Evolutionary conservation across 2,888 invertebrate species (phyloP).

Genomic region (Leptinotarsa haldemani): DNA sequence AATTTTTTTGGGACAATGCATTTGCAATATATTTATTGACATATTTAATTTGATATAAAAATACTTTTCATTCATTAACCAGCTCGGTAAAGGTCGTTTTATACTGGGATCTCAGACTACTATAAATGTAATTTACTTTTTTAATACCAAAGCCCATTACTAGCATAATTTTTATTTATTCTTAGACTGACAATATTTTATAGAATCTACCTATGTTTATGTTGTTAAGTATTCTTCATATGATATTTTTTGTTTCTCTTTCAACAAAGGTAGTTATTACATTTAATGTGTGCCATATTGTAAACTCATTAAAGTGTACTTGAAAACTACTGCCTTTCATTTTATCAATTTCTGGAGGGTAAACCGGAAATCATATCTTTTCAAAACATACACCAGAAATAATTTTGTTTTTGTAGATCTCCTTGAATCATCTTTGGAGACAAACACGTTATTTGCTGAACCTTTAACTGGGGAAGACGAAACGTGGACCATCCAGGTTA

Average conservation of each 20-base stretch:
- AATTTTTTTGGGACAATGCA: no score
- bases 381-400: background rate
- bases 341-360: background rate
- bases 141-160: no score
- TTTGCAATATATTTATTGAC: no score
- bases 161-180: no score
- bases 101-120: no score
- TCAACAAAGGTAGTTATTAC: background rate
- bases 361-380: background rate
- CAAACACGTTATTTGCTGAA: slow-evolving; percentile 28
- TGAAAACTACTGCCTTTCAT: background rate
- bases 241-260: background rate
- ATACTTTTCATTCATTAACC: no score
- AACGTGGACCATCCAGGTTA: slow-evolving; percentile 59
- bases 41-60: no score
- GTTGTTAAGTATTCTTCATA: background rate
- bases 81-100: no score
- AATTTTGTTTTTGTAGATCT: slow-evolving; percentile 7
- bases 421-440: slow-evolving; percentile 23
- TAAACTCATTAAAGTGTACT: slow-evolving; percentile 6
- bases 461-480: slow-evolving; percentile 40
- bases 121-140: no score
- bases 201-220: no score
- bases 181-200: no score
- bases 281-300: slow-evolving; percentile 21